Percentiles rank a stretch among this genome's conserved stretches.
Conservation (phyloP, 2,797 vertebrate species). For the Sebastolobus altivelis region DNA sequence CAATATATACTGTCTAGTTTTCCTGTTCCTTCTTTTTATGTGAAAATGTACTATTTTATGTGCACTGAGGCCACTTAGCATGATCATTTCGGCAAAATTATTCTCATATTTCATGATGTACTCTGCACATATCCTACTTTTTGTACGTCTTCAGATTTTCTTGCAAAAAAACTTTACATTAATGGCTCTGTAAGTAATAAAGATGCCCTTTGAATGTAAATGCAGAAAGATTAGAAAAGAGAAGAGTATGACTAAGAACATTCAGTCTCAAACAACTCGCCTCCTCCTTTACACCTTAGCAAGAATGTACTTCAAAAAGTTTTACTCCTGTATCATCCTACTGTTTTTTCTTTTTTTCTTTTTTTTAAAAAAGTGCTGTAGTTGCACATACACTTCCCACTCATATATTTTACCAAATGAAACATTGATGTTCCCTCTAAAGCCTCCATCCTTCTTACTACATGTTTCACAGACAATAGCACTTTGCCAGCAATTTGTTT, state of each 20-base stretch:
- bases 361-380: slow-evolving; percentile 69
- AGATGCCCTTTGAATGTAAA: slow-evolving; percentile 7
- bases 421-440: slow-evolving; percentile 99
- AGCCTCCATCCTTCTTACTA: slow-evolving; percentile 97
- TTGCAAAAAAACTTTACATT: neutral
- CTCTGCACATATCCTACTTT: neutral
- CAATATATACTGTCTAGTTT: neutral
- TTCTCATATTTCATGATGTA: too few relatives aligned
- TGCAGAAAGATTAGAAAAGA: neutral
- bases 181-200: neutral
- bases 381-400: slow-evolving; percentile 79
- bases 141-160: neutral
- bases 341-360: slow-evolving; percentile 21
- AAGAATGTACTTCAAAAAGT: slow-evolving; percentile 58
- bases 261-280: slow-evolving; percentile 18
- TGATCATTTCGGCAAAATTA: neutral
- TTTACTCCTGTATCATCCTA: slow-evolving; percentile 62
- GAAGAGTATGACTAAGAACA: neutral
- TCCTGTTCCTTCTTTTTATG: neutral
- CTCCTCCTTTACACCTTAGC: neutral
- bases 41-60: neutral
- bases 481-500: slow-evolving; percentile 98
- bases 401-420: slow-evolving; percentile 98
- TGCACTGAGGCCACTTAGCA: neutral
- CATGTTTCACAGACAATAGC: slow-evolving; percentile 96